Conservation (phyloP, 2,888 invertebrate species). For the Pseudococcus longispinus region DNA sequence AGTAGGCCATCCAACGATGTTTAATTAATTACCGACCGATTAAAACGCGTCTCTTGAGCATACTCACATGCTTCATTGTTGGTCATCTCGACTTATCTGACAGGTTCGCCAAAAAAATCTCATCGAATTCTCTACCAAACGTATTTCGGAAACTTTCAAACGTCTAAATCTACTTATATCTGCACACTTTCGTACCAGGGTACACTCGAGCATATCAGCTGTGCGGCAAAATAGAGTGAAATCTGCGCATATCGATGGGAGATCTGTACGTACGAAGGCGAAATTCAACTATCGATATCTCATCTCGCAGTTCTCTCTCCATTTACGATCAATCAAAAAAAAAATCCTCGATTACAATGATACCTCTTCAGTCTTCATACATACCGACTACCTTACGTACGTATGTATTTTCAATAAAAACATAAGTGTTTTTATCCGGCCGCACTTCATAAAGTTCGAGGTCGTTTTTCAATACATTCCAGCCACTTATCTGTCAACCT, state of each 20-base stretch:
- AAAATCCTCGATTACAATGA: not conserved
- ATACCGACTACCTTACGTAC: not conserved
- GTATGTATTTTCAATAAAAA: not conserved
- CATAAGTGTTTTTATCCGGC: not conserved
- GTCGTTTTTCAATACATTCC: conserved; percentile 16
- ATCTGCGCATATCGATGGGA: not conserved
- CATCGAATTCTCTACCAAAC: not conserved
- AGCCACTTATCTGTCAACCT: not conserved
- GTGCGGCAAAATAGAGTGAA: not conserved
- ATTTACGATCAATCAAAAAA: conserved; percentile 2
- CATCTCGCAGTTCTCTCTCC: not conserved
- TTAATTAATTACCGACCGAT: conserved; percentile 52
- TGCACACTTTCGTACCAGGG: not conserved
- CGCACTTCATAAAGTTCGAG: not conserved
- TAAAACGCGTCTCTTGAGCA: not conserved
- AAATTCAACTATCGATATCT: not conserved
- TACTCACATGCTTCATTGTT: not conserved
- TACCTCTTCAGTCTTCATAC: not conserved
- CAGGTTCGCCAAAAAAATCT: not conserved
- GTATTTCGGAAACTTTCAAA: not conserved
- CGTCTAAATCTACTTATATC: not conserved
- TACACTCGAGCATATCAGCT: too few relatives aligned
- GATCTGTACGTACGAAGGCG: not conserved
- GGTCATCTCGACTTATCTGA: not conserved
- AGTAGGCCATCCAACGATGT: conserved; percentile 53